Evolutionary conservation across 2,888 invertebrate species (phyloP), one percentile per base, ranked within the genome.

Genomic region (Julus scanicus): DNA sequence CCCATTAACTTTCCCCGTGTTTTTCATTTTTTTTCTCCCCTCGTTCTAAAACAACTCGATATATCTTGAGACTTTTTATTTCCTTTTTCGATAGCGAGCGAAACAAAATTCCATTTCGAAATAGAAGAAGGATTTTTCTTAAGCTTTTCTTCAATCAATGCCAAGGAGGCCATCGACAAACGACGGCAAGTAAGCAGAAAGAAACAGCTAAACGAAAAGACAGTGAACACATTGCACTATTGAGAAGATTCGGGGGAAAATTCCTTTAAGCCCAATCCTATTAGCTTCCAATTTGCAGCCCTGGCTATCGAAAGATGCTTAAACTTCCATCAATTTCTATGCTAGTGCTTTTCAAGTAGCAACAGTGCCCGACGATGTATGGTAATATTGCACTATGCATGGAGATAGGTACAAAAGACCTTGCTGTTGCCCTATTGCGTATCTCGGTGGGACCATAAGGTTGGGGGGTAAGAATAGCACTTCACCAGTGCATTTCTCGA

Each of bases 41-140:
- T 11, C 44, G 39, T 11, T 57, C 86, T 86, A 53, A 57, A 86
- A 86, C 86, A 86, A 86, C 53, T 86, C 39, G 86, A 86, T 86
- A 86, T 9, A 86, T 57, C 86, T 86, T 8, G 86, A 84, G 84
- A 13, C 63, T 57, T 53, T 86, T 49, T 53, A n/a, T 48, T 86
- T 48, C 44, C 86, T n/a, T 53, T 49, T n/a, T 40, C 39, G 40
- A 20, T 40, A 80, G 44, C 49, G n/a, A 83, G 57, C n/a, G 53
- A 57, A 90, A 89, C 90, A 89, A 37, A 90, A 89, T 86, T 90
- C 90, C 80, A 90, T 89, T 89, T 90, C 90, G 88, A 90, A 88
- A 84, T 90, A 90, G 71, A 71, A 87, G 86, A 37, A 86, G 86
- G 53, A 86, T 86, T 53, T 86, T 48, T 39, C 71, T 80, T 87